Evolutionary conservation across 1,140 invertebrate genomes (phyloP).

Genomic region (Bombus sylvicola): DNA sequence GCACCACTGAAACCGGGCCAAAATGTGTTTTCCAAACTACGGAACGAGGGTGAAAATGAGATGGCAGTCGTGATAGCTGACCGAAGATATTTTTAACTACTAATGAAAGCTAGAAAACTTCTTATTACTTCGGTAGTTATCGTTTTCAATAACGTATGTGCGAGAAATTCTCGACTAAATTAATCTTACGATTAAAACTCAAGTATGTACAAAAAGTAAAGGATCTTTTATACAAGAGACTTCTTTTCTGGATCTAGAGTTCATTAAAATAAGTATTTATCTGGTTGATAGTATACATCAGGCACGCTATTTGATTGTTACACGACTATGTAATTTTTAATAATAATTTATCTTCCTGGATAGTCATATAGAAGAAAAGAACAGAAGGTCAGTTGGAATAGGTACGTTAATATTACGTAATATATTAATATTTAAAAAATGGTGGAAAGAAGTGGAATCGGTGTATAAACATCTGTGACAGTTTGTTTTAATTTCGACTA

Average conservation of each 20-base stretch:
- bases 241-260: too few species aligned
- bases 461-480: not conserved
- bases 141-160: not conserved
- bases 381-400: too few species aligned
- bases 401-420: too few species aligned
- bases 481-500: conserved; percentile 11
- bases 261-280: too few species aligned
- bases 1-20: conserved; percentile 68
- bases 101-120: not conserved
- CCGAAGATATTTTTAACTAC: conserved; percentile 7
- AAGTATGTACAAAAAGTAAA: too few species aligned
- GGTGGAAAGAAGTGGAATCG: not conserved
- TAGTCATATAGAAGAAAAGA: too few species aligned
- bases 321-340: too few species aligned
- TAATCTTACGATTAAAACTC: not conserved
- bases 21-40: conserved; percentile 70
- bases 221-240: too few species aligned
- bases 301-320: too few species aligned
- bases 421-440: too few species aligned
- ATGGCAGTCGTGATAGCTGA: conserved; percentile 39
- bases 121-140: not conserved
- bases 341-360: too few species aligned
- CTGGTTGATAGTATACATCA: too few species aligned
- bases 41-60: conserved; percentile 60
- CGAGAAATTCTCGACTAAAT: not conserved